Evolutionary conservation across 2,797 vertebrate genomes (phyloP).

Genomic region (Trichosurus vulpecula): DNA sequence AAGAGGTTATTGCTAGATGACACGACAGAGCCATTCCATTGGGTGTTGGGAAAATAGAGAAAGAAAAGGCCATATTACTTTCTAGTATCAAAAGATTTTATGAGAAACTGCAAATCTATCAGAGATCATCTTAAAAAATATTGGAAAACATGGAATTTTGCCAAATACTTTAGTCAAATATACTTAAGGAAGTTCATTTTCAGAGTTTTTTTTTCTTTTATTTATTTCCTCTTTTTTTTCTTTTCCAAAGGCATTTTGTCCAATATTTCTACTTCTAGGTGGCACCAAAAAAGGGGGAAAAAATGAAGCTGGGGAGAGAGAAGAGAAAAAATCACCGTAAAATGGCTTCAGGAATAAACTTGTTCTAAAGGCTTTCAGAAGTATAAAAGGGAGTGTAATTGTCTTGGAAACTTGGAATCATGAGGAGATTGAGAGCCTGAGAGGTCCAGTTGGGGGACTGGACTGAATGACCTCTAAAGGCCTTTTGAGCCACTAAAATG

Average conservation of each 20-base stretch:
- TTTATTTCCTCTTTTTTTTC: not conserved
- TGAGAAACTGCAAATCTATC: not conserved
- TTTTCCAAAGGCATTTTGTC: not conserved
- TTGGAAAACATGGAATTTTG: not conserved
- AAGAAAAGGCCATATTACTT: not conserved
- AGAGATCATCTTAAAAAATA: not conserved
- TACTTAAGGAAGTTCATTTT: not conserved
- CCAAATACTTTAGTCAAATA: not conserved
- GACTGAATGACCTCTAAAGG: not conserved
- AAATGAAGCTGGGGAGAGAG: not conserved
- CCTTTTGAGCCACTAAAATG: not conserved
- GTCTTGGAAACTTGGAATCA: not conserved
- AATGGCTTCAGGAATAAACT: not conserved
- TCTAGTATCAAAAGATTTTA: slow-evolving; percentile 7
- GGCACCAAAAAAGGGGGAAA: not conserved
- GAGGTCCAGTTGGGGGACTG: not conserved
- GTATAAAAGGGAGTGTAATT: not conserved
- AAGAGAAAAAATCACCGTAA: not conserved
- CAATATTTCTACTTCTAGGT: slow-evolving; percentile 7
- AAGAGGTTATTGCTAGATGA: not conserved
- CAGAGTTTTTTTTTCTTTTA: not conserved
- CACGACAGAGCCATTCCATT: not conserved
- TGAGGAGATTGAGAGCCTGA: not conserved
- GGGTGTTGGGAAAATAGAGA: not conserved
- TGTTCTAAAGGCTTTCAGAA: not conserved